Percentiles rank a stretch among this genome's conserved stretches.
These are phyloP conservation scores for Drosophila atroscutellata DNA, from an alignment of 2,888 invertebrate species.

Conservation along the genomic window DNA sequence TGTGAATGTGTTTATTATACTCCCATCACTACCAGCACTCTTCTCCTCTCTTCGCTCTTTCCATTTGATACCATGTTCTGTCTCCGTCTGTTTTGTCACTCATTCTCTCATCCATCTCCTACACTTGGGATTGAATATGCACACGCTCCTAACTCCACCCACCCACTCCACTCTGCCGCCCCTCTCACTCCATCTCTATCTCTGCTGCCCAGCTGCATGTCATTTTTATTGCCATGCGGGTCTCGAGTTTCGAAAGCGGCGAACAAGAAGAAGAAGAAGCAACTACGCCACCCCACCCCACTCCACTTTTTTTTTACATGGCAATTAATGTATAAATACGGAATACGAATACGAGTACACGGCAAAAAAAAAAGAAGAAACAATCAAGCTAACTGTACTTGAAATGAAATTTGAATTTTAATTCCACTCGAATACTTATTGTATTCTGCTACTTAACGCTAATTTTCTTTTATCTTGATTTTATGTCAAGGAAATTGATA, in stretches of 20 bases:
- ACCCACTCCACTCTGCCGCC: neutral
- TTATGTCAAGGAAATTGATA: neutral
- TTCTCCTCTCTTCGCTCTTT: neutral
- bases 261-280: constrained; percentile 18
- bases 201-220: constrained; percentile 31
- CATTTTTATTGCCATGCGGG: constrained; percentile 57
- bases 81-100: constrained; percentile 39
- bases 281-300: constrained; percentile 12
- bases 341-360: constrained; percentile 15
- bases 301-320: constrained; percentile 35
- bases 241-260: constrained; percentile 59
- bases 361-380: neutral
- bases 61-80: neutral
- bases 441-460: neutral
- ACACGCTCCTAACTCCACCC: constrained; percentile 56
- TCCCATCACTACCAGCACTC: constrained; percentile 4
- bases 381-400: neutral
- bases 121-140: constrained; percentile 63
- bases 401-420: neutral
- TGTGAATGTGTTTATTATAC: neutral
- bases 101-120: constrained; percentile 42
- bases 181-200: neutral
- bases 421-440: neutral
- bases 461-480: neutral
- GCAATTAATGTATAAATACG: constrained; percentile 66